phyloP scores from a whole-genome alignment of 2,888 invertebrate species.

The Oxytorus armatus region DNA sequence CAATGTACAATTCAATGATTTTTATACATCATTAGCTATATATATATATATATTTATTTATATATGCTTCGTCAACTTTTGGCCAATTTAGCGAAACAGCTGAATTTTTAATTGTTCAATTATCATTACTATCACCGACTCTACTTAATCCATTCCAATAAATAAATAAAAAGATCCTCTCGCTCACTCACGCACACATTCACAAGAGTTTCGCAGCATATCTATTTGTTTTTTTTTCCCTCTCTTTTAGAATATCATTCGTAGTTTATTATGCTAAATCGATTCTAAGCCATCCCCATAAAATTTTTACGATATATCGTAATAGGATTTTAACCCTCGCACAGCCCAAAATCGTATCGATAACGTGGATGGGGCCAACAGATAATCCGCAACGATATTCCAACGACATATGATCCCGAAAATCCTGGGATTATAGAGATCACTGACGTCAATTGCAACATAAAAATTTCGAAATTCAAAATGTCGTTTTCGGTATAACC shows the following conservation, averaged over 20 bases:
- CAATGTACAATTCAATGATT: constrained; percentile 74
- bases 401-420: no score
- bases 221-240: constrained; percentile 1
- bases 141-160: constrained; percentile 58
- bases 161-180: constrained; percentile 64
- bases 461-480: no score
- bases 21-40: constrained; percentile 32
- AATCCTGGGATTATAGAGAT: no score
- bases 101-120: constrained; percentile 67
- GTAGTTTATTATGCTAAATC: constrained; percentile 57
- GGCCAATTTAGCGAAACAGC: constrained; percentile 19
- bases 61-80: constrained; percentile 26
- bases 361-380: no score
- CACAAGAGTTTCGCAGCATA: constrained; percentile 11
- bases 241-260: constrained; percentile 62
- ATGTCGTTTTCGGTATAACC: no score
- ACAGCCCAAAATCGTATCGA: no score
- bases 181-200: constrained; percentile 21
- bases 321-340: constrained; percentile 44
- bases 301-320: constrained; percentile 33
- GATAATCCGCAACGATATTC: no score
- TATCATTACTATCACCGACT: constrained; percentile 62
- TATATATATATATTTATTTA: constrained; percentile 32
- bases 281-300: constrained; percentile 43
- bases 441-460: no score